Base-by-base conservation (phyloP, 2,888 invertebrate genomes). In the Sinodicranocentrus sp. region DNA sequence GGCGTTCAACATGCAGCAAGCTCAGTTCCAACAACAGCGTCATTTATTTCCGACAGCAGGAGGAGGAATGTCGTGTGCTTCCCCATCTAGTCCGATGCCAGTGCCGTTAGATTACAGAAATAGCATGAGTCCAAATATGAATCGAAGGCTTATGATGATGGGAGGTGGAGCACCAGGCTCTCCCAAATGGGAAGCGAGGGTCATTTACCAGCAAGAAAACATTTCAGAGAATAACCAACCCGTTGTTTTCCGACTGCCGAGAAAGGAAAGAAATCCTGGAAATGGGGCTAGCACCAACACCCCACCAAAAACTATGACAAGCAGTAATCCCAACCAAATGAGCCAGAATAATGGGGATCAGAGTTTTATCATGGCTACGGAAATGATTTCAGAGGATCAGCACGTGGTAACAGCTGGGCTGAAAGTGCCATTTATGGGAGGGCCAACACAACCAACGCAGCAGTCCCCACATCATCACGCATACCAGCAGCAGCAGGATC, bases 171-270 rank as follows among this genome's bases (percentile, higher is more conserved):
- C n/a, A 73, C 85, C 85, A 23, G 85, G 84, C 52, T 85, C 87
- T 10, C 85, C 85, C 15, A 71, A 85, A 65, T 89, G 88, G 88
- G 89, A 89, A 73, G 87, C 89, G 8, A 77, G 88, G 52, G 80
- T 89, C 75, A 87, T 89, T 65, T 89, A 89, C 84, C 85, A 85
- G 8, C 85, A 88, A 61, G 87, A 88, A 57, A 65, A 65, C 85
- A 84, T 28, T 43, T 17, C 61, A 23, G 85, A 85, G 68, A 84
- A 80, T 33, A 79, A 80, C 67, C 82, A 84, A 19, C 87, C 87
- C 21, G 85, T 85, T 28, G 67, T 86, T 10, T 86, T 87, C 25
- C 85, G 86, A 52, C 70, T 88, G 10, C 88, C 87, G 21, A 86
- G 78, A 71, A 77, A 70, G n/a, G 76, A 70, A 59, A 73, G 75